Conservation (phyloP, 2,888 invertebrate genomes). For the Drosophila setosimentum region DNA sequence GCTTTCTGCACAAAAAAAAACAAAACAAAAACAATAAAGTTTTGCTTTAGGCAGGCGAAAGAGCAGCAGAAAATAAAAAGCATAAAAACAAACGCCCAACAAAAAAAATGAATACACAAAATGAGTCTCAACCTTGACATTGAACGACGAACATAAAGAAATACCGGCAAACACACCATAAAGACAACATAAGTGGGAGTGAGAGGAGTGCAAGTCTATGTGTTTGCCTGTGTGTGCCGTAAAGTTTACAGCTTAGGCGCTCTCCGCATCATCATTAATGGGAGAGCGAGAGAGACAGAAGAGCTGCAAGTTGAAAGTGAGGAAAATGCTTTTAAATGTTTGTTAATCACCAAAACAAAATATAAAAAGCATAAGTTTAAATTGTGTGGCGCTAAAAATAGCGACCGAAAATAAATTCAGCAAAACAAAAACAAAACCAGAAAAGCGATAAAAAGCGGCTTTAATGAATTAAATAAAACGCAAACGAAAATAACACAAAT, state of each 20-base stretch:
- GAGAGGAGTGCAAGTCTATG: conserved; percentile 11
- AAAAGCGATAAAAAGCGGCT: conserved; percentile 36
- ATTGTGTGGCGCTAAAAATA: conserved; percentile 70
- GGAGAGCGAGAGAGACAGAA: conserved; percentile 25
- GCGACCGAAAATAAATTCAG: conserved; percentile 42
- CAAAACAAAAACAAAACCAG: conserved; percentile 28
- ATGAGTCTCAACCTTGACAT: conserved; percentile 78
- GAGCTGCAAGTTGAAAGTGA: conserved; percentile 34
- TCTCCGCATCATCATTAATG: conserved; percentile 7
- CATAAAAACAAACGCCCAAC: conserved; percentile 64
- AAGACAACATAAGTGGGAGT: conserved; percentile 21
- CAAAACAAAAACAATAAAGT: conserved; percentile 32
- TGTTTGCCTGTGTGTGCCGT: conserved; percentile 9
- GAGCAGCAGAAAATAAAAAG: conserved; percentile 55
- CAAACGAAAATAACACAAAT: conserved; percentile 30
- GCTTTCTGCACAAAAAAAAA: conserved; percentile 65
- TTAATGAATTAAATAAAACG: conserved; percentile 57
- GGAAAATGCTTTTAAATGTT: conserved; percentile 19
- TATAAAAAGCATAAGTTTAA: conserved; percentile 23
- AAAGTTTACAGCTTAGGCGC: conserved; percentile 22
- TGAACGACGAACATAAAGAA: conserved; percentile 66
- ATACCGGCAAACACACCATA: conserved; percentile 59
- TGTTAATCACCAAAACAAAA: conserved; percentile 55
- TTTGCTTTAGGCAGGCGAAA: conserved; percentile 48
- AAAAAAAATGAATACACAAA: conserved; percentile 58